Conservation (phyloP, 1,140 invertebrate genomes). For the Habropoda laboriosa region DNA sequence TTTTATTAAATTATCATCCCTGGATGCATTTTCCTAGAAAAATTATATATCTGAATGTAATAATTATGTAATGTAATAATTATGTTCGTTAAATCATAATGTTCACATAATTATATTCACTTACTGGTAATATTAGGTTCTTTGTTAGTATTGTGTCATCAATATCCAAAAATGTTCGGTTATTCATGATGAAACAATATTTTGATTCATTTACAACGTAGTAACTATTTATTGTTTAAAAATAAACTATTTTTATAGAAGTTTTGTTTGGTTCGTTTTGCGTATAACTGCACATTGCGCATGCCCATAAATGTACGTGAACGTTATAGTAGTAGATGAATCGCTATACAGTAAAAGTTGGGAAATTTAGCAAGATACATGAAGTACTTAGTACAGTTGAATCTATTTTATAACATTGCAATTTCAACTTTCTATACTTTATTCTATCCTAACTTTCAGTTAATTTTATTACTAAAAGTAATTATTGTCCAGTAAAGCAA, state of each 20-base stretch:
- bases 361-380: background rate
- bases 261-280: background rate
- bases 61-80: too few species aligned
- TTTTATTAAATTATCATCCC: constrained; percentile 57
- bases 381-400: background rate
- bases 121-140: constrained; percentile 70
- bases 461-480: too few species aligned
- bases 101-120: constrained; percentile 34
- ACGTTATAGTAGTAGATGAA: background rate
- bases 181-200: background rate
- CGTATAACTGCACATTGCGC: background rate
- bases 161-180: constrained; percentile 66
- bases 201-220: background rate
- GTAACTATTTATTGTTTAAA: too few species aligned
- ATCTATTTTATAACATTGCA: too few species aligned
- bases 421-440: too few species aligned
- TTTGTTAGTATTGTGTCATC: constrained; percentile 65
- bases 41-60: constrained; percentile 3
- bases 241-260: background rate
- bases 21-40: constrained; percentile 46
- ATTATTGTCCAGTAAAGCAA: too few species aligned
- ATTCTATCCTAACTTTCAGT: too few species aligned
- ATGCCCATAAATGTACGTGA: background rate
- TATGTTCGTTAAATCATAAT: background rate
- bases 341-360: too few species aligned